Percentiles rank a stretch among this genome's conserved stretches.
phyloP scores from a whole-genome alignment of 1,140 invertebrate genomes.

The Chrysomallon squamiferum region DNA sequence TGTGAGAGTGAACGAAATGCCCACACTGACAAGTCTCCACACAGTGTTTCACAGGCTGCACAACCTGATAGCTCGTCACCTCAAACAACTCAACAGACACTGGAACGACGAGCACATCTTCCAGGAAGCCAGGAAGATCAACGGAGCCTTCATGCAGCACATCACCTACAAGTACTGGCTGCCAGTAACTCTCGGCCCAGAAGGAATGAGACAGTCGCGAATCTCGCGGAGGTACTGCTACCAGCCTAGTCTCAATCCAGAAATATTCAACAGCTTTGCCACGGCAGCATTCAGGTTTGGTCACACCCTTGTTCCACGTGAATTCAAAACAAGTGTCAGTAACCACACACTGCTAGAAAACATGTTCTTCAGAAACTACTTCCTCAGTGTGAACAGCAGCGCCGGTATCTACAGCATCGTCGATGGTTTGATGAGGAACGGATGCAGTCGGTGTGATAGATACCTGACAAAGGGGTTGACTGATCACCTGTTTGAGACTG shows the following conservation, averaged over 20 bases:
- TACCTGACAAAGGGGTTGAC: slow-evolving; percentile 2
- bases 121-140: slow-evolving; percentile 83
- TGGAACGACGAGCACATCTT: slow-evolving; percentile 93
- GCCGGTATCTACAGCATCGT: neutral
- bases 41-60: slow-evolving; percentile 95
- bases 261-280: slow-evolving; percentile 72
- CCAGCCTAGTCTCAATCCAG: slow-evolving; percentile 63
- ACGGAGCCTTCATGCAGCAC: slow-evolving; percentile 92
- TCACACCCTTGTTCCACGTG: slow-evolving; percentile 69
- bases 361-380: no score
- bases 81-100: slow-evolving; percentile 82
- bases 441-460: neutral
- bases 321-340: neutral
- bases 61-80: slow-evolving; percentile 81
- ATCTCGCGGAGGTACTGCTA: slow-evolving; percentile 12
- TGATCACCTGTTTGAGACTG: slow-evolving; percentile 3
- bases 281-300: slow-evolving; percentile 70
- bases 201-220: neutral
- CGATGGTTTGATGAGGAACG: neutral
- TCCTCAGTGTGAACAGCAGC: no score
- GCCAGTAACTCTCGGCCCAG: slow-evolving; percentile 77
- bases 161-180: slow-evolving; percentile 91
- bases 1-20: slow-evolving; percentile 80
- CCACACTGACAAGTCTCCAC: slow-evolving; percentile 93
- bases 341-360: no score